These are phyloP conservation scores for Melozone crissalis DNA, from an alignment of 2,113 vertebrate genomes.

Conservation along the genomic window DNA sequence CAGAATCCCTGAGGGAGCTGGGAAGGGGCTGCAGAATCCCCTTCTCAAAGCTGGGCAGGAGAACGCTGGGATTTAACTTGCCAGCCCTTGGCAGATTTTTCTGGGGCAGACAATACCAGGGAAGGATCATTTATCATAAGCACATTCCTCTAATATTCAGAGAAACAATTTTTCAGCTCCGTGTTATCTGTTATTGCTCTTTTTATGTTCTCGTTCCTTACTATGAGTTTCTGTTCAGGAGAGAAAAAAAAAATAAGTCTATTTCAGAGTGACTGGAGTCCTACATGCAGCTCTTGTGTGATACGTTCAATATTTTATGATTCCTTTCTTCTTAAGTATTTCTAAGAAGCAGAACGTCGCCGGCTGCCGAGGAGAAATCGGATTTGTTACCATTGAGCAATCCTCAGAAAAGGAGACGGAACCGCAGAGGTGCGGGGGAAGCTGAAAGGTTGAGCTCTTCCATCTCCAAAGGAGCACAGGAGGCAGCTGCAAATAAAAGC, in stretches of 20 bases:
- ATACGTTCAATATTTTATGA: conserved; percentile 33
- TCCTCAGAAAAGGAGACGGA: not conserved
- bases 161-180: conserved; percentile 37
- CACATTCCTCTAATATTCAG: conserved; percentile 32
- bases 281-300: not conserved
- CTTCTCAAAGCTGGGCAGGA: not conserved
- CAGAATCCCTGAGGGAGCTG: not conserved
- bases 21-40: not conserved
- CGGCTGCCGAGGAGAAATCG: not conserved
- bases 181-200: conserved; percentile 22
- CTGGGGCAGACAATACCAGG: not conserved
- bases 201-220: conserved; percentile 38
- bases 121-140: conserved; percentile 32
- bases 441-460: not conserved
- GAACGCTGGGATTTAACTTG: not conserved
- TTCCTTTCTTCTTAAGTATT: conserved; percentile 10
- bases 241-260: not conserved
- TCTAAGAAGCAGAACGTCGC: not conserved
- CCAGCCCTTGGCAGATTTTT: not conserved
- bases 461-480: not conserved
- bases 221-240: conserved; percentile 15
- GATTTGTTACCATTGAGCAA: not conserved
- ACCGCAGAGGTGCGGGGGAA: not conserved
- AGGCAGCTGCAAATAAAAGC: not conserved
- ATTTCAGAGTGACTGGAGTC: not conserved